phyloP scores from a whole-genome alignment of 1,140 invertebrate genomes.

The Phymastichus coffea region DNA sequence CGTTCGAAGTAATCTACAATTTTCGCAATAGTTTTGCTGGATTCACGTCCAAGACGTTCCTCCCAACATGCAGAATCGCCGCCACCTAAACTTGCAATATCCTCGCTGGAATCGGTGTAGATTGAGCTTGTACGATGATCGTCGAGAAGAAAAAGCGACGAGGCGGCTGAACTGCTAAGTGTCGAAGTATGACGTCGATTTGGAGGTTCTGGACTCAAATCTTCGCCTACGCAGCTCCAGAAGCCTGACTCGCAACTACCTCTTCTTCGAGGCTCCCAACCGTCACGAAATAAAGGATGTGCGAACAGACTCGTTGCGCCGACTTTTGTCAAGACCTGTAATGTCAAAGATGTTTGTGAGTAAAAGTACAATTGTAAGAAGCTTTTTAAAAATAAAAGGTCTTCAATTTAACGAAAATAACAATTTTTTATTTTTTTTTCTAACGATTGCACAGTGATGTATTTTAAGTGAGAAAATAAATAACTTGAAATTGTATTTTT shows the following conservation, averaged over 20 bases:
- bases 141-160: constrained; percentile 62
- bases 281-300: constrained; percentile 57
- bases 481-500: too few relatives aligned
- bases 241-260: constrained; percentile 89
- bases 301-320: constrained; percentile 55
- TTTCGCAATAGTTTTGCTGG: constrained; percentile 72
- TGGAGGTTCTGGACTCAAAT: constrained; percentile 57
- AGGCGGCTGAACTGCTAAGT: constrained; percentile 62
- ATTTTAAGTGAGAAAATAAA: too few relatives aligned
- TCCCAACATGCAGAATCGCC: constrained; percentile 72
- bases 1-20: constrained; percentile 87
- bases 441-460: too few relatives aligned
- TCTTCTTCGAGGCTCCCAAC: constrained; percentile 62
- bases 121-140: constrained; percentile 77
- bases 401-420: too few relatives aligned
- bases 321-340: constrained; percentile 51
- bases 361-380: too few relatives aligned
- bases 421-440: too few relatives aligned
- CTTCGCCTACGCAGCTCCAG: constrained; percentile 80
- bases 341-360: neutral
- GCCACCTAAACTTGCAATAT: constrained; percentile 76
- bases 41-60: constrained; percentile 60
- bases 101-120: constrained; percentile 83
- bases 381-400: too few relatives aligned
- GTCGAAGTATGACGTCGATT: constrained; percentile 55